These are phyloP conservation scores for Cryptotermes secundus DNA, from an alignment of 1,140 invertebrate species.

Conservation along the genomic window DNA sequence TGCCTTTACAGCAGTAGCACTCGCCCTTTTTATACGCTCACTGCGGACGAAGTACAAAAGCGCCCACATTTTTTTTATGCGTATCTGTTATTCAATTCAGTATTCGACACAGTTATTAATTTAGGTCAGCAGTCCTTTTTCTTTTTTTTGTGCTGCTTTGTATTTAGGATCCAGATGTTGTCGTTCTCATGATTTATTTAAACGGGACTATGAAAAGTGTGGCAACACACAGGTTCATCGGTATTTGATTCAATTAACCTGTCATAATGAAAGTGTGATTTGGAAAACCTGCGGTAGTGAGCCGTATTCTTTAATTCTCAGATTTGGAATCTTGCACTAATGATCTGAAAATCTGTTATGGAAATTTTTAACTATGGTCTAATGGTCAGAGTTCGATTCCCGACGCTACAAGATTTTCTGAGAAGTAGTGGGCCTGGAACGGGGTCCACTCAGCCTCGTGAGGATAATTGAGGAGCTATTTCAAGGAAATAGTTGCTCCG, in stretches of 20 bases:
- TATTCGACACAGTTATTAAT: neutral
- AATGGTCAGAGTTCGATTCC: too few relatives aligned
- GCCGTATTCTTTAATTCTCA: too few relatives aligned
- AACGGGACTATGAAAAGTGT: neutral
- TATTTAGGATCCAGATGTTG: neutral
- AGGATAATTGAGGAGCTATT: too few relatives aligned
- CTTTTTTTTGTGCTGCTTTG: neutral
- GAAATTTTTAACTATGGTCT: too few relatives aligned
- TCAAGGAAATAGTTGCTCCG: too few relatives aligned
- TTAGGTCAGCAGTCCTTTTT: neutral
- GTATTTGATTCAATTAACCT: neutral
- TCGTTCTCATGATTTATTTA: neutral
- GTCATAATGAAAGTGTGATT: too few relatives aligned
- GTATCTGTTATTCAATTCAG: neutral
- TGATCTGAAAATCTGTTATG: too few relatives aligned
- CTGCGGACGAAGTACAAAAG: neutral
- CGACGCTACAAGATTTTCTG: too few relatives aligned
- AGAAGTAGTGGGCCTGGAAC: too few relatives aligned
- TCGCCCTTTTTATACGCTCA: neutral
- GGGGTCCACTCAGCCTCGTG: too few relatives aligned
- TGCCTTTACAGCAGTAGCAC: neutral
- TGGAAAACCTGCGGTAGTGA: too few relatives aligned
- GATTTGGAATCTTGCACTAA: too few relatives aligned
- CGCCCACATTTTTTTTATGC: neutral
- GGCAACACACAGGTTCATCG: neutral